Evolutionary conservation across 2,113 vertebrate species (phyloP).

Genomic region (Silurus meridionalis): DNA sequence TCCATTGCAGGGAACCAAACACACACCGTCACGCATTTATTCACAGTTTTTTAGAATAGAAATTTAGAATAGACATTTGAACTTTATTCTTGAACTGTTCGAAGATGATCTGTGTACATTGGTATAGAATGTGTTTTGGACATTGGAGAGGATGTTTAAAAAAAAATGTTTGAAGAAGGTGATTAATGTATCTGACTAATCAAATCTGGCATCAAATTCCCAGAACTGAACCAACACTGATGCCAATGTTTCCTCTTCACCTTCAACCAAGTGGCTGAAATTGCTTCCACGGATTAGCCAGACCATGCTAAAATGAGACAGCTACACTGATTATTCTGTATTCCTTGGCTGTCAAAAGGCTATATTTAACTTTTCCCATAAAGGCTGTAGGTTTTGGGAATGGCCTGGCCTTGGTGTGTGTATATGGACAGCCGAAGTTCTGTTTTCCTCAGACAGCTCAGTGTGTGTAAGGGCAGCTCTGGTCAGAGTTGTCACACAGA

Average conservation of each 20-base stretch:
- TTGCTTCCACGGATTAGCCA: conserved; percentile 60
- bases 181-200: conserved; percentile 16
- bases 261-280: conserved; percentile 50
- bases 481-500: conserved; percentile 74
- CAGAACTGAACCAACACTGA: conserved; percentile 38
- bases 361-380: conserved; percentile 81
- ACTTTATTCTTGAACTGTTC: neutral
- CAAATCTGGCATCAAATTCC: conserved; percentile 30
- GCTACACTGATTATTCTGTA: conserved; percentile 73
- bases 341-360: conserved; percentile 69
- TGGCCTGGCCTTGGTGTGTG: conserved; percentile 62
- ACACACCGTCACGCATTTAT: too few relatives aligned
- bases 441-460: conserved; percentile 56
- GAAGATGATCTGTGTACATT: neutral
- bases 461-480: conserved; percentile 73
- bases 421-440: conserved; percentile 52
- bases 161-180: conserved; percentile 1
- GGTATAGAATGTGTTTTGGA: neutral
- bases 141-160: neutral
- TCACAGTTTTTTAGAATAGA: neutral
- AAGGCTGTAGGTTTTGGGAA: conserved; percentile 75
- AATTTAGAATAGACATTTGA: neutral
- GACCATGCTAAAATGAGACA: conserved; percentile 74
- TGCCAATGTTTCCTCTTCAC: conserved; percentile 38
- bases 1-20: neutral